Base-by-base conservation (phyloP, 2,888 invertebrate species). In the Altica lythri region DNA sequence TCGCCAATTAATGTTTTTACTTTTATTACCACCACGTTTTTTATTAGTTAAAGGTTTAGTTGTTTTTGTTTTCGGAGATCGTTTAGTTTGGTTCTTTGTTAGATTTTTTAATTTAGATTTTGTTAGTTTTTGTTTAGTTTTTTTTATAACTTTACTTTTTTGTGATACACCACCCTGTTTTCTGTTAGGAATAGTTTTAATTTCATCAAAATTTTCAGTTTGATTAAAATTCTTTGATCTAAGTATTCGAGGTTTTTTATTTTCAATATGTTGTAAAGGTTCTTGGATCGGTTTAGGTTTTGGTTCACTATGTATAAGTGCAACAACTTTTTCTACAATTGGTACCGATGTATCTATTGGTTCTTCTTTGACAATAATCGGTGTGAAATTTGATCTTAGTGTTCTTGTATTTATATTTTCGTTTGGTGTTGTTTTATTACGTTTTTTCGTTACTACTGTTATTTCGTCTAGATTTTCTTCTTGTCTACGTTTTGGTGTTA, bases 281-380 rank as follows among this genome's bases (percentile, higher is more conserved):
- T 30, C 30, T 4, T 38, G 13, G 2, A 10, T 5, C 12, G 12
- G 13, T 29, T 54, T 57, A 1, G 25, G 27, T 43, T 47, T 58
- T 1, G 55, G 55, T 53, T 55, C 55, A 8, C 46, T 52, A 10
- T 58, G 53, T 42, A 55, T 53, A 1, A 55, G 37, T 18, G 49
- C 49, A 1, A 58, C 38, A 2, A 55, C 49, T 45, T 58, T 46
- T 37, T 58, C 57, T 4, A 51, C 37, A 12, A 43, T 30, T 5
- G 50, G 32, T 6, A 44, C 37, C 3, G 50, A 18, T 32, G 44
- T 38, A 16, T 25, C 25, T 4, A n/a, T 8, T 10, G 8, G 30
- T 29, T 30, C 40, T 18, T 47, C 19, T 25, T 48, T 18, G 2
- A 37, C 10, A 17, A 35, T n/a, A 25, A 43, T 8, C 2, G 37